phyloP scores from a whole-genome alignment of 2,113 vertebrate genomes.

The Henicopernis longicauda region DNA sequence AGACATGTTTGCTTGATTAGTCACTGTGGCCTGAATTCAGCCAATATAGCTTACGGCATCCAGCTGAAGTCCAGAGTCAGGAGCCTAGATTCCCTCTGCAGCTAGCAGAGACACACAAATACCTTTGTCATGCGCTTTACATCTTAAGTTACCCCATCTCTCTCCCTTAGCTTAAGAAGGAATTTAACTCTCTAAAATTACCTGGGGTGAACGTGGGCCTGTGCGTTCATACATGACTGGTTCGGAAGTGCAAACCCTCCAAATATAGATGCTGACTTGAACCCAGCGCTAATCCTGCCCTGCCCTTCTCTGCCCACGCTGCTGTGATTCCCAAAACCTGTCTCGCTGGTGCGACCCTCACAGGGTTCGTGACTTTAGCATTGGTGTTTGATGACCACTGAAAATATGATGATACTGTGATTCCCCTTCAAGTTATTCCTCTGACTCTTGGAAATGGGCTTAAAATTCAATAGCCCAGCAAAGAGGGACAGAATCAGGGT shows the following conservation, averaged over 20 bases:
- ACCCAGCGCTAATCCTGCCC: rapidly evolving
- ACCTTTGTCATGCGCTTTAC: not conserved
- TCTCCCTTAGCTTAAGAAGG: not conserved
- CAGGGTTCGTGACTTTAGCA: not conserved
- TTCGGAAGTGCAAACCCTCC: not conserved
- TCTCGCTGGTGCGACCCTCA: not conserved
- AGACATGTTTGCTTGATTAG: not conserved
- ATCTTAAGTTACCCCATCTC: not conserved
- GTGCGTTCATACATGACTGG: not conserved
- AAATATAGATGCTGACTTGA: not conserved
- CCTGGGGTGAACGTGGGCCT: not conserved
- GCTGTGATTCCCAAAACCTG: not conserved
- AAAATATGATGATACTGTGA: not conserved
- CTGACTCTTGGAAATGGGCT: not conserved
- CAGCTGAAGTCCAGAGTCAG: not conserved
- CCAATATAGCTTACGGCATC: not conserved
- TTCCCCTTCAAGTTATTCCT: not conserved
- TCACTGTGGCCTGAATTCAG: not conserved
- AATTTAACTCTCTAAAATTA: not conserved
- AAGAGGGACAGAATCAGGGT: not conserved
- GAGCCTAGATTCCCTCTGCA: not conserved
- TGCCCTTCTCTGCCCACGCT: not conserved
- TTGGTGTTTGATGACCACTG: not conserved
- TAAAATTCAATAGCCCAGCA: not conserved
- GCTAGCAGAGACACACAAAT: not conserved